These are phyloP conservation scores for Centruroides sculpturatus DNA, from an alignment of 1,140 invertebrate species.

Conservation along the genomic window DNA sequence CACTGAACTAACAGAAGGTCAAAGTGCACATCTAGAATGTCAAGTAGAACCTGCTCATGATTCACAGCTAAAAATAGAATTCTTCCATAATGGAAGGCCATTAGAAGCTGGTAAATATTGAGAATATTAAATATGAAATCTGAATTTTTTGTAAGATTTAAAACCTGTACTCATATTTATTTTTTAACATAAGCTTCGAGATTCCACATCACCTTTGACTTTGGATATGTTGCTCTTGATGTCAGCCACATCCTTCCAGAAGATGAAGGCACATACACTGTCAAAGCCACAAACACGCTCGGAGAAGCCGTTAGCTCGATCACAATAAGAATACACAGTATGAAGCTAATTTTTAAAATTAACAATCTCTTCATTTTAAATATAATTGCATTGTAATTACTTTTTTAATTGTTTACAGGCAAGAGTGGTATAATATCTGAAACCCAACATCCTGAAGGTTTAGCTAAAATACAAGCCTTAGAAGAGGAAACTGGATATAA, in stretches of 20 bases:
- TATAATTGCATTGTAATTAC: background rate
- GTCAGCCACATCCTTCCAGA: slow-evolving; percentile 76
- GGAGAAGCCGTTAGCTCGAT: slow-evolving; percentile 73
- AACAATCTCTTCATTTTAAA: background rate
- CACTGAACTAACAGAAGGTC: slow-evolving; percentile 60
- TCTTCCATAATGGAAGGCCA: slow-evolving; percentile 44
- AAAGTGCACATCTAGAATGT: slow-evolving; percentile 55
- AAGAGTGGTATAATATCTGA: slow-evolving; percentile 59
- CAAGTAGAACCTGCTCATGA: slow-evolving; percentile 78
- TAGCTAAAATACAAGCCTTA: slow-evolving; percentile 77
- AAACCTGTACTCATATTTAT: background rate
- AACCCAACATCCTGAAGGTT: slow-evolving; percentile 85
- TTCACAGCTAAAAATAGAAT: slow-evolving; percentile 73
- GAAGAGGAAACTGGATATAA: slow-evolving; percentile 42
- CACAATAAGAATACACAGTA: slow-evolving; percentile 47
- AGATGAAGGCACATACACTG: slow-evolving; percentile 87
- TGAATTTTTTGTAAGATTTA: background rate
- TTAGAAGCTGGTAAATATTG: slow-evolving; percentile 34
- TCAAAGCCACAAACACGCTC: slow-evolving; percentile 70
- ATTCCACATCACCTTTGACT: slow-evolving; percentile 86
- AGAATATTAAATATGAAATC: no score
- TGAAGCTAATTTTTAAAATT: slow-evolving; percentile 1
- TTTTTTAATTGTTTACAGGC: slow-evolving; percentile 15
- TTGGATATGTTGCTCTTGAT: slow-evolving; percentile 86
- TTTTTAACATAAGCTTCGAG: slow-evolving; percentile 39